These are phyloP conservation scores for Cheilosia vulpina DNA, from an alignment of 2,888 invertebrate species.

Conservation along the genomic window DNA sequence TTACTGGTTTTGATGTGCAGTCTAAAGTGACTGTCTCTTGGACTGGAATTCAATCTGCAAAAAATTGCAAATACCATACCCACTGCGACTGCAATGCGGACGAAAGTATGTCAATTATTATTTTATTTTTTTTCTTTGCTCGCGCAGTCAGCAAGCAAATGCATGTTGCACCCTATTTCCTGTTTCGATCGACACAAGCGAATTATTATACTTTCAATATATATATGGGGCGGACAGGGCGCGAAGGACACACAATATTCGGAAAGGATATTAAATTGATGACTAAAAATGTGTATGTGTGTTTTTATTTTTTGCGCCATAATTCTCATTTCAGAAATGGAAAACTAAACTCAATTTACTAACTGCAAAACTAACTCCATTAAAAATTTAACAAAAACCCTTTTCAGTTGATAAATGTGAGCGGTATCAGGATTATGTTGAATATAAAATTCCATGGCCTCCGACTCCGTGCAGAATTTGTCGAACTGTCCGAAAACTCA, in stretches of 20 bases:
- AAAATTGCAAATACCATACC: too few species aligned
- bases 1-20: conserved; percentile 32
- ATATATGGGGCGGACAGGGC: conserved; percentile 10
- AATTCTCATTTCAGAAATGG: conserved; percentile 32
- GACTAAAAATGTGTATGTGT: not conserved
- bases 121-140: conserved; percentile 14
- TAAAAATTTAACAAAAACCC: conserved; percentile 25
- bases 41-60: too few species aligned
- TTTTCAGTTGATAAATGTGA: conserved; percentile 23
- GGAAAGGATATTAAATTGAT: conserved; percentile 36
- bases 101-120: conserved; percentile 66
- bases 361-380: conserved; percentile 35
- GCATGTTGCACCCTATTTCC: conserved; percentile 55
- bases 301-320: not conserved
- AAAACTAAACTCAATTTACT: conserved; percentile 58
- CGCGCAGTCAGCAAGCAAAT: conserved; percentile 21
- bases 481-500: conserved; percentile 25
- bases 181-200: conserved; percentile 38
- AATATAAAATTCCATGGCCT: not conserved
- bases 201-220: conserved; percentile 36
- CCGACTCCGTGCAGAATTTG: not conserved
- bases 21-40: too few species aligned
- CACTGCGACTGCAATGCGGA: conserved; percentile 57
- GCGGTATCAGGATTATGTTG: not conserved
- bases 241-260: conserved; percentile 21